Evolutionary conservation across 2,888 invertebrate species (phyloP).

Genomic region (Endomychus coccineus): DNA sequence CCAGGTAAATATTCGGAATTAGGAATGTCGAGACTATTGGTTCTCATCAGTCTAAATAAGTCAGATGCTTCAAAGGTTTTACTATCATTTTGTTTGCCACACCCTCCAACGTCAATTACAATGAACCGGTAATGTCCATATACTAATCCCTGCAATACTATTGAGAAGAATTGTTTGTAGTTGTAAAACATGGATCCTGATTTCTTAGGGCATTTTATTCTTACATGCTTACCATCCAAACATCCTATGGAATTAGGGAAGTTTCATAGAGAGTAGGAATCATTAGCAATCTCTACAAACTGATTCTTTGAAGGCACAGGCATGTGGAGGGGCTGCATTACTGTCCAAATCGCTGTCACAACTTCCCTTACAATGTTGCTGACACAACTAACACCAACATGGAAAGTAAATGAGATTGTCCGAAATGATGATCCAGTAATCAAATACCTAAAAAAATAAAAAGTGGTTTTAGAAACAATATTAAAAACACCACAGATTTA

Average conservation of each 20-base stretch:
- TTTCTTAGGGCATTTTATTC: slow-evolving; percentile 11
- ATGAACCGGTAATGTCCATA: slow-evolving; percentile 9
- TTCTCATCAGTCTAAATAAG: slow-evolving; percentile 6
- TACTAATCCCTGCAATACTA: slow-evolving; percentile 10
- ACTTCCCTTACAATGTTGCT: slow-evolving; percentile 2
- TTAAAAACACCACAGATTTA: no score
- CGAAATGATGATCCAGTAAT: no score
- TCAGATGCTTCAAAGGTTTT: slow-evolving; percentile 16
- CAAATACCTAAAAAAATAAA: no score
- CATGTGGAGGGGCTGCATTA: not conserved
- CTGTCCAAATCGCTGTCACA: not conserved
- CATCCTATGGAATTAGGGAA: slow-evolving; percentile 7
- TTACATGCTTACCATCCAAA: slow-evolving; percentile 13
- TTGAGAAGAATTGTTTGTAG: slow-evolving; percentile 18
- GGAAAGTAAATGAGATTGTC: no score
- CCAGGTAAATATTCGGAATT: slow-evolving; percentile 4
- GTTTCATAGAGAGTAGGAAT: not conserved
- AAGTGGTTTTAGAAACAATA: no score
- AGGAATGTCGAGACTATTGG: not conserved
- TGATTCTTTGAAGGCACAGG: not conserved
- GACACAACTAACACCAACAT: no score
- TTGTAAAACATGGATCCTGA: slow-evolving; percentile 17
- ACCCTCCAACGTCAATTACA: slow-evolving; percentile 12
- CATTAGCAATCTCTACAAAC: slow-evolving; percentile 3
- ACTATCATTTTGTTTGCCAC: slow-evolving; percentile 19